phyloP scores from a whole-genome alignment of 2,888 invertebrate genomes.

The Dasypogon diadema region DNA sequence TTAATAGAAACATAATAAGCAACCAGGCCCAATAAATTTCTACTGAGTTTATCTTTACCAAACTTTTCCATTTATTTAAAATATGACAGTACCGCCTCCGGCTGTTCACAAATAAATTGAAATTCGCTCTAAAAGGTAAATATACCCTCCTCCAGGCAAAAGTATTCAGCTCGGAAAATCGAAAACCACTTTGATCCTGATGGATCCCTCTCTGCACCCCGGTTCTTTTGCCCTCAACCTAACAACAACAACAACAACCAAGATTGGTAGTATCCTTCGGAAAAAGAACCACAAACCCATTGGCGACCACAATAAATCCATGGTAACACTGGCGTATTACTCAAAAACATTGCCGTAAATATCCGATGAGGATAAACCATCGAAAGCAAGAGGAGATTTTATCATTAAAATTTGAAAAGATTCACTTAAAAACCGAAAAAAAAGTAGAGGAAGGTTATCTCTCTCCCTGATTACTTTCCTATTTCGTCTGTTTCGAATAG shows the following conservation, averaged over 20 bases:
- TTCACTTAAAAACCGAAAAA: no score
- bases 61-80: constrained; percentile 42
- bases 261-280: background rate
- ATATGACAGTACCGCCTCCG: constrained; percentile 14
- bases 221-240: background rate
- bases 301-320: constrained; percentile 21
- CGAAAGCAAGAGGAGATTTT: constrained; percentile 26
- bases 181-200: constrained; percentile 43
- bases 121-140: constrained; percentile 18
- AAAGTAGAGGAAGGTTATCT: no score
- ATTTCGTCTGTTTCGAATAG: no score
- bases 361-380: constrained; percentile 38
- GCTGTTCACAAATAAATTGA: constrained; percentile 39
- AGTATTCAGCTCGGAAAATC: constrained; percentile 33
- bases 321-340: constrained; percentile 23
- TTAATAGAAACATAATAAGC: constrained; percentile 1
- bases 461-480: no score
- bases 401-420: constrained; percentile 32
- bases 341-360: constrained; percentile 31
- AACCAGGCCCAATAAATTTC: constrained; percentile 24
- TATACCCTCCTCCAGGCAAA: constrained; percentile 6
- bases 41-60: constrained; percentile 36
- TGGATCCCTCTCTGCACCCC: constrained; percentile 1
- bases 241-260: no score
- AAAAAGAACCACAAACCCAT: constrained; percentile 42